Evolutionary conservation across 2,113 vertebrate genomes (phyloP), one percentile per base, ranked within the genome.

Genomic region (Barbus barbus): DNA sequence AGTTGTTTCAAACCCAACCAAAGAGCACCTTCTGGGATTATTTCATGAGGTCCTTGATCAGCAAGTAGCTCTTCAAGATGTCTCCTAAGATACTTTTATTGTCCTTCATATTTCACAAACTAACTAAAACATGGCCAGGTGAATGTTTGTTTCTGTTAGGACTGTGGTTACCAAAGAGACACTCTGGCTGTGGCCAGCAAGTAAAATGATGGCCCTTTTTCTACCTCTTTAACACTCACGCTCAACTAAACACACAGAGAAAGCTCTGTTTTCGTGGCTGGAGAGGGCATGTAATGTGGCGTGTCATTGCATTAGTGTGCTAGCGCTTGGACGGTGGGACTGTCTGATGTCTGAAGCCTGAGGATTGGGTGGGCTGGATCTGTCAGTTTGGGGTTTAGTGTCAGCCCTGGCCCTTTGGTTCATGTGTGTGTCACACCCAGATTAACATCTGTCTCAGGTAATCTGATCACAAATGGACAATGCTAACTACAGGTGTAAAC

Each of bases 221-320:
- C 46, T 77, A 74, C 44, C 6, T 31, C 58, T 65, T 24, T 36
- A 22, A 26, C 33, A 82, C 73, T 75, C 46, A 38, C 76, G 65
- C 69, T 56, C 63, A 26, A 20, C 18, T 71, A 84, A 3, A 48
- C 58, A 53, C 7, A 77, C 20, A 80, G 33, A 38, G 82, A 44
- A 79, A 74, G 33, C 83, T 44, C 41, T 51, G 76, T 78, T 74
- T 79, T 80, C 53, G 48, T 83, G 82, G 60, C 56, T 53, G 73
- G 36, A 63, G 41, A 53, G 72, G 73, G 82, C 74, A 76, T 83
- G 81, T 75, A 79, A 79, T 79, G 58, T 79, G 58, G 58, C 56
- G 77, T 44, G 28, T 80, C 65, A 67, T 46, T 71, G 65, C 24
- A 56, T 85, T 77, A 69, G 36, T 46, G 51, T 74, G 33, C 48